Conservation (phyloP, 2,113 vertebrate genomes). For the Melanotaenia duboulayi region DNA sequence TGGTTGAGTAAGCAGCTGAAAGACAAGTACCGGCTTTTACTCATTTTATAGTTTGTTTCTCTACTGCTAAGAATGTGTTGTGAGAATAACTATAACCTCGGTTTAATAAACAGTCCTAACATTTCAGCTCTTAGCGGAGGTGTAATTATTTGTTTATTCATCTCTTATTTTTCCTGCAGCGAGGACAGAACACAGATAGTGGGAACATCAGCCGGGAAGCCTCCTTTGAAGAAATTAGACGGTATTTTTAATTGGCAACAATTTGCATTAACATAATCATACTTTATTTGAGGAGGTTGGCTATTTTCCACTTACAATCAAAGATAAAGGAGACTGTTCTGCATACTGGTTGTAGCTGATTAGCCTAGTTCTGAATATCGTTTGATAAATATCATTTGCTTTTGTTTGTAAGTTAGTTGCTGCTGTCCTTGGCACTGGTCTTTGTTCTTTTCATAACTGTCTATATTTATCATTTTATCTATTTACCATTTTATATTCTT, state of each 20-base stretch:
- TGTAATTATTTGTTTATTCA: not conserved
- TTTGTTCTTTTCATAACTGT: not conserved
- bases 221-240: conserved; percentile 93
- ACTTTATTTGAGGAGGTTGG: conserved; percentile 40
- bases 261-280: conserved; percentile 57
- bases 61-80: not conserved
- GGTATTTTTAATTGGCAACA: conserved; percentile 82
- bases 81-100: not conserved
- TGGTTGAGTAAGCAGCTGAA: not conserved
- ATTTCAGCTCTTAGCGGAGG: not conserved
- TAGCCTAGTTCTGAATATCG: not conserved
- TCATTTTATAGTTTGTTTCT: not conserved
- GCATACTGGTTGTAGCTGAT: conserved; percentile 13
- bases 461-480: not conserved
- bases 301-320: conserved; percentile 38
- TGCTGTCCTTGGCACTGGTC: not conserved
- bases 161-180: conserved; percentile 69
- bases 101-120: not conserved
- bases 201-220: conserved; percentile 90
- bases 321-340: conserved; percentile 16
- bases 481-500: too few relatives aligned
- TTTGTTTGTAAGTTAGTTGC: not conserved
- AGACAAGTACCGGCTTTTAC: not conserved
- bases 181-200: conserved; percentile 92
- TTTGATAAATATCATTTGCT: not conserved